These are phyloP conservation scores for Alloscopus bannaensis DNA, from an alignment of 2,888 invertebrate species.

Conservation along the genomic window DNA sequence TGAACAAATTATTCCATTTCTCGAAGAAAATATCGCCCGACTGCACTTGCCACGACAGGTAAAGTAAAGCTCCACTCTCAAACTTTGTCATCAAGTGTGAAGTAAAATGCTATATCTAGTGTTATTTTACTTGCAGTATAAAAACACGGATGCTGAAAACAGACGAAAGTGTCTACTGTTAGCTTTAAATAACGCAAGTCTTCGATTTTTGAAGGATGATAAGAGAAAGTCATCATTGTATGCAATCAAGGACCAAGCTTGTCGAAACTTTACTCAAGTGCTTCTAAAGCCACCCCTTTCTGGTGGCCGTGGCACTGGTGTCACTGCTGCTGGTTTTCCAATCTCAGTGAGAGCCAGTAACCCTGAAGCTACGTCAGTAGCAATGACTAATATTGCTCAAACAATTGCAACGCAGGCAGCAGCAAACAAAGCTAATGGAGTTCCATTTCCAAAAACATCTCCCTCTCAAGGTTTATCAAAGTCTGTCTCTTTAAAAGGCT, in stretches of 20 bases:
- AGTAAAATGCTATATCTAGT: too few relatives aligned
- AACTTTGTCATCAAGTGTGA: too few relatives aligned
- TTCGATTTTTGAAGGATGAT: conserved; percentile 65
- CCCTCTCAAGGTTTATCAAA: conserved; percentile 40
- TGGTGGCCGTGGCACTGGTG: conserved; percentile 14
- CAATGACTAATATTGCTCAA: conserved; percentile 57
- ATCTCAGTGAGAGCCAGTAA: conserved; percentile 45
- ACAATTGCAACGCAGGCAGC: conserved; percentile 49
- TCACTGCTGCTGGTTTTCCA: conserved; percentile 55
- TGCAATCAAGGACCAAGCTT: conserved; percentile 44
- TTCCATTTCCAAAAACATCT: conserved; percentile 53
- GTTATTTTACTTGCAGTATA: conserved; percentile 68
- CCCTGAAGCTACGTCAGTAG: conserved; percentile 46
- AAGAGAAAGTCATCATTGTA: conserved; percentile 31
- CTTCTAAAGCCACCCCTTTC: conserved; percentile 39
- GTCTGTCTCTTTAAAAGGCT: conserved; percentile 1
- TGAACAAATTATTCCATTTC: conserved; percentile 69
- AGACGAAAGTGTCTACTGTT: conserved; percentile 57
- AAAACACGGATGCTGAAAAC: conserved; percentile 53
- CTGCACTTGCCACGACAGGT: conserved; percentile 72
- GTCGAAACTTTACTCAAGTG: background rate
- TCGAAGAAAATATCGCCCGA: conserved; percentile 59
- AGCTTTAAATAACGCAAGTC: conserved; percentile 68
- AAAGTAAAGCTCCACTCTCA: too few relatives aligned
- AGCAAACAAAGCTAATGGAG: conserved; percentile 44